Evolutionary conservation across 2,888 invertebrate species (phyloP).

Genomic region (Sceliomorpha sp.): DNA sequence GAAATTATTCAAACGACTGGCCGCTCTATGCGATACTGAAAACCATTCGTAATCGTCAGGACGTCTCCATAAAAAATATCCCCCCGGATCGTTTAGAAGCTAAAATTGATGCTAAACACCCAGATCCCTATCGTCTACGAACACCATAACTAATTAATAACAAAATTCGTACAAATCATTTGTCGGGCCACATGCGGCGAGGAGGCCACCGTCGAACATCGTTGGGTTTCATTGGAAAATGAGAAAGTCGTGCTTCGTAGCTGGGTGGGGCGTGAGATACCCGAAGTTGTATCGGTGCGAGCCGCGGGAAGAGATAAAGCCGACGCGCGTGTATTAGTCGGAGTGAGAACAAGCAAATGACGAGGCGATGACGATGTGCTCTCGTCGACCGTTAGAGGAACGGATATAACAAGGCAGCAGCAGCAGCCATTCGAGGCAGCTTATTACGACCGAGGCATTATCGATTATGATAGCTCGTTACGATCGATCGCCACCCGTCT

Average conservation of each 20-base stretch:
- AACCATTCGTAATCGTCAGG: not conserved
- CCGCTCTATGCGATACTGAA: too few species aligned
- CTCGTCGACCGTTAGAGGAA: conserved; percentile 63
- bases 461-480: conserved; percentile 69
- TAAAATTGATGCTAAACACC: conserved; percentile 10
- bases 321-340: conserved; percentile 24
- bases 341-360: conserved; percentile 69
- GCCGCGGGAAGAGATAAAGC: conserved; percentile 44
- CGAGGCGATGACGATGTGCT: conserved; percentile 71
- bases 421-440: conserved; percentile 60
- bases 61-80: conserved; percentile 1
- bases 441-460: conserved; percentile 62
- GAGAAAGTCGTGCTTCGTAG: conserved; percentile 58
- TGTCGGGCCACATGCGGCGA: conserved; percentile 26
- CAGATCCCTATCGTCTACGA: not conserved
- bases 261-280: conserved; percentile 55
- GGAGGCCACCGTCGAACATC: conserved; percentile 17
- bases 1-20: too few species aligned
- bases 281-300: conserved; percentile 22
- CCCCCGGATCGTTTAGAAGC: not conserved
- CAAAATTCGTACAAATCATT: conserved; percentile 26
- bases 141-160: conserved; percentile 22
- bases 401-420: conserved; percentile 70
- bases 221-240: conserved; percentile 60
- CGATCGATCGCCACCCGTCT: conserved; percentile 62